Percentiles rank a stretch among this genome's conserved stretches.
These are phyloP conservation scores for Coptodon bakossiorum DNA, from an alignment of 2,113 vertebrate genomes.

Conservation along the genomic window DNA sequence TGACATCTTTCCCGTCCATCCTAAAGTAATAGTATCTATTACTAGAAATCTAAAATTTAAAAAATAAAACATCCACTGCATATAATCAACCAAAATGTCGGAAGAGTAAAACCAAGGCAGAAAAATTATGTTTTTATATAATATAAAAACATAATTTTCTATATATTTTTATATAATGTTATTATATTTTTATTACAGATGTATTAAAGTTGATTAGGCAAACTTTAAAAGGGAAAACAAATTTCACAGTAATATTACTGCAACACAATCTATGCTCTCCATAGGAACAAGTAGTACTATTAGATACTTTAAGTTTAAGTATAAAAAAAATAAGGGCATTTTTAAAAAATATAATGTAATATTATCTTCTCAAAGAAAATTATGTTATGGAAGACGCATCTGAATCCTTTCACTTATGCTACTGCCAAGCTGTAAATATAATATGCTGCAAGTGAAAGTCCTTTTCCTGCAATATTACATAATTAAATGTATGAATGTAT, in stretches of 20 bases:
- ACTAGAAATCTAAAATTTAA: background rate
- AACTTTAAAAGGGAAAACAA: background rate
- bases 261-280: rapidly evolving
- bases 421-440: background rate
- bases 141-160: background rate
- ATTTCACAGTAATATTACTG: background rate
- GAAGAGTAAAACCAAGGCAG: background rate
- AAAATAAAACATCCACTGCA: background rate
- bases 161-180: background rate
- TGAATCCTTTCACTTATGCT: background rate
- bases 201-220: background rate
- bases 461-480: no score
- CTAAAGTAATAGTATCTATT: background rate
- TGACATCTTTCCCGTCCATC: background rate
- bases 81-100: background rate
- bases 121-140: background rate
- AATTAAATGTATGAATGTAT: background rate
- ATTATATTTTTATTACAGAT: background rate
- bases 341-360: background rate
- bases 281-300: background rate
- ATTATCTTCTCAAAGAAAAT: background rate
- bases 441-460: background rate
- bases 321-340: background rate
- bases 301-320: background rate
- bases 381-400: rapidly evolving